Evolutionary conservation across 2,797 vertebrate species (phyloP), one percentile per base, ranked within the genome.

Genomic region (Cryptoprocta ferox): DNA sequence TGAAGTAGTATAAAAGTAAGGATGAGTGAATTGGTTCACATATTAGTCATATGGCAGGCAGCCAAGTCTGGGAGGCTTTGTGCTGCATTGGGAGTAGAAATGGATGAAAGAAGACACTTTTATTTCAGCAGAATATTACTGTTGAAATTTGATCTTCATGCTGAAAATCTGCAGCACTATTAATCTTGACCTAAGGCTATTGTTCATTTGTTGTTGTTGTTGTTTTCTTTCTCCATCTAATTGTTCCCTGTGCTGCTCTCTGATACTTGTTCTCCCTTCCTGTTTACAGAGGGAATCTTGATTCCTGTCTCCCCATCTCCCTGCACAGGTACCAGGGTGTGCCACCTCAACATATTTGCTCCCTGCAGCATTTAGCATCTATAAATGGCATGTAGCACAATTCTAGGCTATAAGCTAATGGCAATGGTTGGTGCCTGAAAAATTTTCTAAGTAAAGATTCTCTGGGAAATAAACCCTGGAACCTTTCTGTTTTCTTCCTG

Each of bases 81-180:
- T 35, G 66, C 3, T 18, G 6, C 56, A 16, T 7, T 95, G 26
- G 9, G 19, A 53, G 32, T 16, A 75, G 30, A n/a, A 70, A 94
- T 83, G 12, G 19, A 53, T 91, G 61, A 48, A 84, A 59, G 21
- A 81, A 91, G 5, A 92, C 16, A 76, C 3, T 93, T 81, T 88
- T 24, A 92, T 85, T 89, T 91, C n/a, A n/a, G 37, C 39, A 89
- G n/a, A 94, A 80, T 89, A n/a, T 75, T 79, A 3, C 12, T 75
- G 8, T 42, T 95, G 5, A 88, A n/a, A 80, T 89, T 73, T 92
- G 21, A 85, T 88, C 39, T 80, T 73, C 53, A 26, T 75, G 15
- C 21, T 95, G 71, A 91, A 91, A 91, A 79, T 80, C 48, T 30
- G n/a, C 5, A 81, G 32, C 15, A 6, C 35, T 73, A 76, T 91